A percentile compares a stretch with the other conserved stretches of the same genome.
phyloP scores from a whole-genome alignment of 2,797 vertebrate genomes.

The Lagodon rhomboides region DNA sequence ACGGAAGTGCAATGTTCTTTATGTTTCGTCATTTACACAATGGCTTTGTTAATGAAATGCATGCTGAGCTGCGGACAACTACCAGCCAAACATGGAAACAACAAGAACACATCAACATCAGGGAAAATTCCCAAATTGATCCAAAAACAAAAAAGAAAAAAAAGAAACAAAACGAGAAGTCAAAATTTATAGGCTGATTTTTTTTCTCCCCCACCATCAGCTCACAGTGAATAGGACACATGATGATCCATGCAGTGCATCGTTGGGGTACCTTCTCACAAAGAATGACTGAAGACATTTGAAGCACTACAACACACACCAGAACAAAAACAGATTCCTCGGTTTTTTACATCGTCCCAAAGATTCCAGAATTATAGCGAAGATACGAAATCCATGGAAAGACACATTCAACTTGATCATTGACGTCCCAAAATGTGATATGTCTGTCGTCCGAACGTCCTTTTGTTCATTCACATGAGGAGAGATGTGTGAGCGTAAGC shows the following conservation, averaged over 20 bases:
- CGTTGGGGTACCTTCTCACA: constrained; percentile 84
- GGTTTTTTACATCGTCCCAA: constrained; percentile 86
- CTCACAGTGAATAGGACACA: constrained; percentile 90
- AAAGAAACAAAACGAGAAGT: constrained; percentile 58
- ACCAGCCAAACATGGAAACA: constrained; percentile 87
- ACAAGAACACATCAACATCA: constrained; percentile 84
- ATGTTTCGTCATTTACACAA: constrained; percentile 74
- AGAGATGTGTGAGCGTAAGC: constrained; percentile 64
- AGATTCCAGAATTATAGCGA: constrained; percentile 87
- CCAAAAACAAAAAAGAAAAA: constrained; percentile 16
- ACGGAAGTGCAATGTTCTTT: constrained; percentile 86
- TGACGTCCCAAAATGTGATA: constrained; percentile 87
- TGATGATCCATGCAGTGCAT: constrained; percentile 91
- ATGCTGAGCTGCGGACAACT: constrained; percentile 89
- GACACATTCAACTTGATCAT: constrained; percentile 85
- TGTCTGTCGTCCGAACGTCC: constrained; percentile 58
- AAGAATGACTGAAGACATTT: constrained; percentile 78
- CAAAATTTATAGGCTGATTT: constrained; percentile 82
- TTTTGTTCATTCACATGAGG: constrained; percentile 41
- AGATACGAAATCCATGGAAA: constrained; percentile 81
- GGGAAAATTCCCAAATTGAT: constrained; percentile 75
- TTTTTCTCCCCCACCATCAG: constrained; percentile 80
- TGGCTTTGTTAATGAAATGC: constrained; percentile 88
- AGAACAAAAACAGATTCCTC: constrained; percentile 69
- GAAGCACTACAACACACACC: constrained; percentile 87